A percentile compares a stretch with the other conserved stretches of the same genome.
Conservation (phyloP, 1,140 invertebrate genomes). For the Polyergus mexicanus region DNA sequence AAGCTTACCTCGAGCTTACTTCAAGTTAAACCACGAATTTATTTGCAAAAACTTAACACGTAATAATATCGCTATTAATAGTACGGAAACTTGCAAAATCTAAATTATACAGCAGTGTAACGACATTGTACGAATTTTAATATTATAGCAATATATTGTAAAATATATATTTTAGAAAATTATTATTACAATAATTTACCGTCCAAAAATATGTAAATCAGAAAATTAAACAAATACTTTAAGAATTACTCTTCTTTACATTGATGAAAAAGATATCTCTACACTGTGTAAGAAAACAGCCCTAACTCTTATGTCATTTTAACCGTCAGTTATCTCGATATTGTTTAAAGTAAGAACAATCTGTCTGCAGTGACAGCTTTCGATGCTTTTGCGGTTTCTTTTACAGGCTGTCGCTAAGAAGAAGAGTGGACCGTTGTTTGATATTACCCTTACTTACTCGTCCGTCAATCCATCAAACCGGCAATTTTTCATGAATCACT, state of each 20-base stretch:
- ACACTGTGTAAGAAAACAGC: not conserved
- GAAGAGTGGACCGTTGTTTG: slow-evolving; percentile 7
- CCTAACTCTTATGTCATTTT: not conserved
- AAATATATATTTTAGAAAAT: not conserved
- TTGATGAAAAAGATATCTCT: not conserved
- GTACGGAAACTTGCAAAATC: not conserved
- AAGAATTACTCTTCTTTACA: not conserved
- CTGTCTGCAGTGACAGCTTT: not conserved
- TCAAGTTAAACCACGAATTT: too few relatives aligned
- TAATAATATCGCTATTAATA: not conserved
- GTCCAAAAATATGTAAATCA: not conserved
- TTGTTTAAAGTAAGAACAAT: not conserved
- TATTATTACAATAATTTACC: not conserved
- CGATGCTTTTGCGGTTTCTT: not conserved
- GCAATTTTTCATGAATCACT: slow-evolving; percentile 47
- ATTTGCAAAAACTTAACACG: not conserved
- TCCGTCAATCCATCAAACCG: slow-evolving; percentile 50
- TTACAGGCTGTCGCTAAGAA: not conserved
- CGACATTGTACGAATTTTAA: not conserved
- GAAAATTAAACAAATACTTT: not conserved
- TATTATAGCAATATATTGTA: not conserved
- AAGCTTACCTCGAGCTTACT: not conserved
- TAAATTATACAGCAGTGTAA: not conserved
- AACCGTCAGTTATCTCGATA: not conserved
- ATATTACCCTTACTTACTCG: slow-evolving; percentile 57